Percentiles rank a stretch among this genome's conserved stretches.
Conservation (phyloP, 1,140 invertebrate genomes). For the Asbolus verrucosus region DNA sequence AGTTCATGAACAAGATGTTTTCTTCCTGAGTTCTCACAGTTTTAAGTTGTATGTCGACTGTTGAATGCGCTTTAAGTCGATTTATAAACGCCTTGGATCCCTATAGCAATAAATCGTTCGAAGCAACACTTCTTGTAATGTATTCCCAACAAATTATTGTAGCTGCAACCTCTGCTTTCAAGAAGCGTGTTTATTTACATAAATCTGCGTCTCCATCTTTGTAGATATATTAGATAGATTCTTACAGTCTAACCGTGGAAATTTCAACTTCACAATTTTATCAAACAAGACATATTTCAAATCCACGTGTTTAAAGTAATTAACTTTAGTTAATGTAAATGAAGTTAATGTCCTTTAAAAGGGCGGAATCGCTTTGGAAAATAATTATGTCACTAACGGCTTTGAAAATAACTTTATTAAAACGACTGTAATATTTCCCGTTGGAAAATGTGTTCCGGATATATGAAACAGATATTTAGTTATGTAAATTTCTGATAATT, state of each 20-base stretch:
- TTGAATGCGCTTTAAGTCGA: not conserved
- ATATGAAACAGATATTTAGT: too few relatives aligned
- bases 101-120: not conserved
- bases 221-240: not conserved
- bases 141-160: slow-evolving; percentile 16
- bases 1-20: too few relatives aligned
- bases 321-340: not conserved
- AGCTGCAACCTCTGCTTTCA: slow-evolving; percentile 12
- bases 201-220: slow-evolving; percentile 17
- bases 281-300: too few relatives aligned
- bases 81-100: not conserved
- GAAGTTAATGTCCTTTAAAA: not conserved
- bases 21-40: too few relatives aligned
- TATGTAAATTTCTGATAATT: too few relatives aligned
- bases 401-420: not conserved
- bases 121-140: slow-evolving; percentile 1
- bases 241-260: too few relatives aligned
- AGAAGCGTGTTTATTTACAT: not conserved
- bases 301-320: too few relatives aligned
- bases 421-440: too few relatives aligned
- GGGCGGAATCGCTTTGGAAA: not conserved
- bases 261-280: not conserved
- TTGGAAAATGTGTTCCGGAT: too few relatives aligned
- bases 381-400: slow-evolving; percentile 3
- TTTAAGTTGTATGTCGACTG: too few relatives aligned